Conservation (phyloP, 2,113 vertebrate genomes). For the Lycocorax pyrrhopterus region DNA sequence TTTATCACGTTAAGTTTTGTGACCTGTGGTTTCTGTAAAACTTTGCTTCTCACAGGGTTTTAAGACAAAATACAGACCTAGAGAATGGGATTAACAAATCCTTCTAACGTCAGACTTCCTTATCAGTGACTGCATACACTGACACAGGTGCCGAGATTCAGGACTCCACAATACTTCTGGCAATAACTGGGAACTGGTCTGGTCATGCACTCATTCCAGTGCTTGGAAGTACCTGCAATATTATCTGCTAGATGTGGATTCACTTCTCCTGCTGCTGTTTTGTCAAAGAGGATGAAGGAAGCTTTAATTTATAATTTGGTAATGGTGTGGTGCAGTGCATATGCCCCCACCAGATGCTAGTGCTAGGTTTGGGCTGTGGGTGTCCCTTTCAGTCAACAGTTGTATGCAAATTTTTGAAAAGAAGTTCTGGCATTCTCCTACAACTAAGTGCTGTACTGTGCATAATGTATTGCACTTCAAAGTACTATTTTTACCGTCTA, state of each 20-base stretch:
- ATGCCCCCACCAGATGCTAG: not conserved
- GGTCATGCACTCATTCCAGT: not conserved
- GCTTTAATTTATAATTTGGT: not conserved
- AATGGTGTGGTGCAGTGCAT: not conserved
- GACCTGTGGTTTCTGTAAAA: not conserved
- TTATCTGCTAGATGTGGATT: not conserved
- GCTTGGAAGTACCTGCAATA: not conserved
- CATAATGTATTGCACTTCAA: constrained; percentile 10
- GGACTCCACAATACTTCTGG: not conserved
- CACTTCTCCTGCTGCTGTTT: not conserved
- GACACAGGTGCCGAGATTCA: not conserved
- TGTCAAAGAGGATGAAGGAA: not conserved
- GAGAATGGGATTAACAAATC: not conserved
- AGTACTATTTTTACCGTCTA: not conserved
- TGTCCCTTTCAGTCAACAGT: not conserved
- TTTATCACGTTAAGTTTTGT: not conserved
- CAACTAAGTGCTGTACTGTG: not conserved
- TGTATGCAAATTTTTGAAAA: not conserved
- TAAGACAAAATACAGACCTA: not conserved
- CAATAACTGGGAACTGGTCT: not conserved
- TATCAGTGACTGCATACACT: not conserved
- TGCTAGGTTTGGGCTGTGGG: not conserved
- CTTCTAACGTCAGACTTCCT: not conserved
- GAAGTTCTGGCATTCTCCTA: not conserved
- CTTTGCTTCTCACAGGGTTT: not conserved